Percentiles rank a stretch among this genome's conserved stretches.
Evolutionary conservation across 2,888 invertebrate genomes (phyloP).

Genomic region (Pristionchus fissidentatus): DNA sequence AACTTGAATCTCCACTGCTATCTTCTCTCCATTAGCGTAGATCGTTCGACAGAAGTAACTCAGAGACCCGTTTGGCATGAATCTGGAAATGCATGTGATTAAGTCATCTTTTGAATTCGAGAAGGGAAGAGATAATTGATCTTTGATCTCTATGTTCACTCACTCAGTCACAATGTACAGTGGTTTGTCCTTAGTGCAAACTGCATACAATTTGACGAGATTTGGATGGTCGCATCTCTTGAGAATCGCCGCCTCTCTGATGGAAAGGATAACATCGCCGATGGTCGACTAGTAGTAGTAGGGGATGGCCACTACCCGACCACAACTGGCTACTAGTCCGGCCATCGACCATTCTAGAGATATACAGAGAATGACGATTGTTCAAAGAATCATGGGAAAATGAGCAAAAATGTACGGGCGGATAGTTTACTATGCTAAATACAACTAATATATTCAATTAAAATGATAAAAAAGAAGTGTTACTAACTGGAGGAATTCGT

Average conservation of each 20-base stretch:
- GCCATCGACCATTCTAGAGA: too few relatives aligned
- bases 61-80: slow-evolving; percentile 24
- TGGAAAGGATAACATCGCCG: not conserved
- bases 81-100: not conserved
- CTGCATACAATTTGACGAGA: slow-evolving; percentile 21
- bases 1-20: slow-evolving; percentile 14
- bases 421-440: not conserved
- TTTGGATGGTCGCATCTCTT: slow-evolving; percentile 24
- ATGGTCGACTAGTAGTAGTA: too few relatives aligned
- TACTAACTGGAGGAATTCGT: slow-evolving; percentile 13
- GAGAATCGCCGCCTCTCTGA: slow-evolving; percentile 27
- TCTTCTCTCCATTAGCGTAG: not conserved
- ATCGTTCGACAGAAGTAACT: slow-evolving; percentile 18
- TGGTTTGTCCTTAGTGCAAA: slow-evolving; percentile 17
- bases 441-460: not conserved
- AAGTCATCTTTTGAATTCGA: not conserved
- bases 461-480: not conserved
- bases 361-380: too few relatives aligned
- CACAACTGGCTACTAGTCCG: too few relatives aligned
- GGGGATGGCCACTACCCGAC: too few relatives aligned
- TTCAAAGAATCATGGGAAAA: not conserved
- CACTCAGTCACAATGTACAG: slow-evolving; percentile 31
- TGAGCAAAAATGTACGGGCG: not conserved
- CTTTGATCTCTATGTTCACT: slow-evolving; percentile 1
- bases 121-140: not conserved